A percentile compares a stretch with the other conserved stretches of the same genome.
Conservation (phyloP, 2,113 vertebrate species). For the Sisor rabdophorus region DNA sequence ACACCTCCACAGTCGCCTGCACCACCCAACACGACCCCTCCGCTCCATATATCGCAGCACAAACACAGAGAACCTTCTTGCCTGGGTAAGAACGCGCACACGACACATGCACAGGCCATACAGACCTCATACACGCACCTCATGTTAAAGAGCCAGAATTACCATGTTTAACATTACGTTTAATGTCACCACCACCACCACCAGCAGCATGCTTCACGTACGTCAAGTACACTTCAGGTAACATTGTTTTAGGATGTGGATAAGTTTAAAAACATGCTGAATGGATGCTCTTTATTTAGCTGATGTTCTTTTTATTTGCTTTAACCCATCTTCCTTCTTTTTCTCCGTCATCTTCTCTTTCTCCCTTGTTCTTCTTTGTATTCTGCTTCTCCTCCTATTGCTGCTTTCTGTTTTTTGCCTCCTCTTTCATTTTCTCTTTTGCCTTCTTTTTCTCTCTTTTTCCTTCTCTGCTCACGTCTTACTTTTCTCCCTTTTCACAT, state of each 20-base stretch:
- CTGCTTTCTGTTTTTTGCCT: too few relatives aligned
- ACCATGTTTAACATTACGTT: neutral
- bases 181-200: neutral
- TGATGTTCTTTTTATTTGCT: too few relatives aligned
- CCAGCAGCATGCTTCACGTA: neutral
- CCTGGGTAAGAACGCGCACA: slow-evolving; percentile 77
- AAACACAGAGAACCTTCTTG: slow-evolving; percentile 86
- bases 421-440: too few relatives aligned
- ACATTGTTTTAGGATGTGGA: neutral
- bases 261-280: neutral
- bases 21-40: slow-evolving; percentile 86
- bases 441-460: too few relatives aligned
- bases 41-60: slow-evolving; percentile 86
- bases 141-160: too few relatives aligned
- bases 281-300: too few relatives aligned
- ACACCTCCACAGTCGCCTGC: slow-evolving; percentile 88
- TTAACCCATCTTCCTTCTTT: too few relatives aligned
- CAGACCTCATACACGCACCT: neutral
- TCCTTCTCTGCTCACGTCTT: too few relatives aligned
- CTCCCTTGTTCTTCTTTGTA: too few relatives aligned
- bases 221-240: neutral
- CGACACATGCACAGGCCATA: neutral
- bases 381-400: too few relatives aligned
- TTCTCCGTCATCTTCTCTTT: too few relatives aligned
- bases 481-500: neutral